These are phyloP conservation scores for Graphium colonna DNA, from an alignment of 2,888 invertebrate species.

Conservation along the genomic window DNA sequence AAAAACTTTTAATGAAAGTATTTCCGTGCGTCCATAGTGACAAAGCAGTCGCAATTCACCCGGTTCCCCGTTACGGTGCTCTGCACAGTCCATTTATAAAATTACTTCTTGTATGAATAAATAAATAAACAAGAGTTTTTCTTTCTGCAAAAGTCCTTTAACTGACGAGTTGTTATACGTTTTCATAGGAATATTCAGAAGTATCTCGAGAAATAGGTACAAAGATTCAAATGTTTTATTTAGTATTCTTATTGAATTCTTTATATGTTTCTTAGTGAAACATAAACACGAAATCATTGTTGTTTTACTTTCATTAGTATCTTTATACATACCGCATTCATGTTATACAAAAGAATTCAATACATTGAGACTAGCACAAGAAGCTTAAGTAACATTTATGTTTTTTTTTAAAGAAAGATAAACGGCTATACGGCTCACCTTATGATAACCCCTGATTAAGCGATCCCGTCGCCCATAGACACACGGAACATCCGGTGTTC, in stretches of 20 bases:
- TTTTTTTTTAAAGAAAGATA: no score
- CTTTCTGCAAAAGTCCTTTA: constrained; percentile 25
- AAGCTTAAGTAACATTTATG: no score
- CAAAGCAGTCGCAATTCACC: constrained; percentile 6
- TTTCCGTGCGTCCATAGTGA: constrained; percentile 20
- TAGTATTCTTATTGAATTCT: neutral
- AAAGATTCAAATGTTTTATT: neutral
- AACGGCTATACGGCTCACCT: no score
- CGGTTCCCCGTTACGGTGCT: neutral
- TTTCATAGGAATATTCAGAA: constrained; percentile 8
- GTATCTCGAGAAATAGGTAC: neutral
- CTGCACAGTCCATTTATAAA: constrained; percentile 45
- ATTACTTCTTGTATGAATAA: constrained; percentile 49
- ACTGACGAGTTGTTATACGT: constrained; percentile 10
- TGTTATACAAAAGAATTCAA: no score
- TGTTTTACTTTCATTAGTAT: no score
- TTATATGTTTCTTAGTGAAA: no score
- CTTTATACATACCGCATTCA: no score
- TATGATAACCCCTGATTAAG: no score
- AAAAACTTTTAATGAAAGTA: constrained; percentile 25
- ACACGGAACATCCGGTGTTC: no score
- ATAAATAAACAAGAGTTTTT: constrained; percentile 42
- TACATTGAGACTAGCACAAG: no score
- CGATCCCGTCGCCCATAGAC: no score
- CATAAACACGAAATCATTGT: no score